Base-by-base conservation (phyloP, 2,113 vertebrate genomes). In the Strigops habroptila region DNA sequence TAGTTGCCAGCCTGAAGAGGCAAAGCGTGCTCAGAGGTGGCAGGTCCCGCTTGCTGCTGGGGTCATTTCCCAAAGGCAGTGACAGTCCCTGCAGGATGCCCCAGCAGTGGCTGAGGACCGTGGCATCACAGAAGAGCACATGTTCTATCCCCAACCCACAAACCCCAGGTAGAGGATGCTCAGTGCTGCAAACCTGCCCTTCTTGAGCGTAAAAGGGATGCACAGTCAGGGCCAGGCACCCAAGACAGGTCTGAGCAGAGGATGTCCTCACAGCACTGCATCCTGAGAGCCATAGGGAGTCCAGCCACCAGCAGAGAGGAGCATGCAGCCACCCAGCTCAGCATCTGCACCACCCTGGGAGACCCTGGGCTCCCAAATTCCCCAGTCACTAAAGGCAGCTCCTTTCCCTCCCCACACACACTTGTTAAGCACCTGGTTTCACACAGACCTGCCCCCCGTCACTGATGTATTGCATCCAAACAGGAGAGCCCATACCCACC, bases 381-480 rank as follows among this genome's bases (percentile, higher is more conserved):
- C 65, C 67, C 80, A 10, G 31, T 7, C 24, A 7, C 55, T 25
- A 31, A 49, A n/a, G 2, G 8, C 82, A 63, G 70, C 35, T 65
- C 39, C 33, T 21, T 31, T 16, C 39, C 33, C 11, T 14, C 53
- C 33, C 69, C 48, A 12, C 23, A 18, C 6, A 5, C 30, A 43
- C 33, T 14, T 25, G 0, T 41, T 15, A 39, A 18, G 2, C 39
- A 37, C 14, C 74, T 37, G 46, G 2, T 17, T n/a, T 43, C 51
- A 17, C 1, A 0, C 64, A 12, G 57, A 13, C 5, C 5, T 1
- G 60, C 3, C 17, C 17, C 55, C 63, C 70, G 30, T 2, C 78
- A 4, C 14, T 2, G 0, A 19, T 1, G 2, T 2, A 6, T 2
- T 17, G 2, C 3, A 1, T 2, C 71, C 71, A 4, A 19, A 25